Conservation (phyloP, 2,888 invertebrate species). For the Aspidapion aeneum region DNA sequence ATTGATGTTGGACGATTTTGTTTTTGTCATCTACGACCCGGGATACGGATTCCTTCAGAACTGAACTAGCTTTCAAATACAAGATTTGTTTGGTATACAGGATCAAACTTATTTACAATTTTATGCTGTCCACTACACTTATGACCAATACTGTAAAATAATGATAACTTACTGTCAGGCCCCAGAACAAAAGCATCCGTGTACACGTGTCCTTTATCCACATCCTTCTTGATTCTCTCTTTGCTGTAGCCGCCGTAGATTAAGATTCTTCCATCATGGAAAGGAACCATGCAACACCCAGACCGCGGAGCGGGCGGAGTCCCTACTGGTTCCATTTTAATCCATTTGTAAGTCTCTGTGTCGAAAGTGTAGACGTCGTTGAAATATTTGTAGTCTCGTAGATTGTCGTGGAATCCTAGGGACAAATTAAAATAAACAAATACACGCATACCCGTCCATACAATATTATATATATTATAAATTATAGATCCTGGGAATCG, state of each 20-base stretch:
- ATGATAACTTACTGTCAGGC: constrained; percentile 62
- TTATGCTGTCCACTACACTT: too few species aligned
- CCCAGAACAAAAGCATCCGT: constrained; percentile 65
- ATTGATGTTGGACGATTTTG: too few species aligned
- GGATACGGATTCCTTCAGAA: too few species aligned
- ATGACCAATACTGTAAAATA: too few species aligned
- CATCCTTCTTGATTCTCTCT: constrained; percentile 67
- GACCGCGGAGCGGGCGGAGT: constrained; percentile 73
- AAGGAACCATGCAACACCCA: constrained; percentile 71
- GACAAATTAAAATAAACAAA: background rate
- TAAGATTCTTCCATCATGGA: constrained; percentile 60
- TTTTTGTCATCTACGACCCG: too few species aligned
- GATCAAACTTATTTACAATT: too few species aligned
- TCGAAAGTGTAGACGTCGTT: constrained; percentile 85
- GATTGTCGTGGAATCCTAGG: constrained; percentile 78
- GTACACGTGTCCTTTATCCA: constrained; percentile 68
- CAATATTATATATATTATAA: too few species aligned
- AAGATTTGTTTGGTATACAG: too few species aligned
- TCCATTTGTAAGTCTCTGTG: constrained; percentile 76
- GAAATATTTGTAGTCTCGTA: constrained; percentile 81
- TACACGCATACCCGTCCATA: too few species aligned
- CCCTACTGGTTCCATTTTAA: constrained; percentile 62
- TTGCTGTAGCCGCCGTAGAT: constrained; percentile 79
- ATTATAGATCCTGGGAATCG: too few species aligned
- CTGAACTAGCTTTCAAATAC: too few species aligned